Base-by-base conservation (phyloP, 2,888 invertebrate genomes). In the Trachelus iudaicus region DNA sequence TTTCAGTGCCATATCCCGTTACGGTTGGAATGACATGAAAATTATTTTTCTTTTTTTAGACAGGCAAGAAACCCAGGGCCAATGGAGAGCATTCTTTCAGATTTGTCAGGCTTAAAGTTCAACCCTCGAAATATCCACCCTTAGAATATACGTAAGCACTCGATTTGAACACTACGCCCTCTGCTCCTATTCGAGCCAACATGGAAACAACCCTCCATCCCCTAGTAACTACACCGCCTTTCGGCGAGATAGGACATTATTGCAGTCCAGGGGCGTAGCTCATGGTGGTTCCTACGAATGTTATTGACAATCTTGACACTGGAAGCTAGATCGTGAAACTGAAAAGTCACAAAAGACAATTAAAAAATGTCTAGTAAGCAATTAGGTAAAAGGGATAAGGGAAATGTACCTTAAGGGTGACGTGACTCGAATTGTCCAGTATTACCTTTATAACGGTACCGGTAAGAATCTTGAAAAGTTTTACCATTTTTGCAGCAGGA, bases 111-210 rank as follows among this genome's bases (percentile, higher is more conserved):
- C 33, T 33, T 69, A 69, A 12, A 33, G 13, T 31, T 34, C 34
- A 31, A 71, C 71, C 71, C 71, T 71, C 71, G 31, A 71, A 71
- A 33, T 71, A 71, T 71, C 71, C 56, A 34, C 34, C 34, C 71
- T 3, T 34, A 31, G 71, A 71, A 71, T 71, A 71, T 13, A 71
- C 71, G 12, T 80, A 78, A 81, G 75, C 78, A 76, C 76, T 69
- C n/a, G 82, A 81, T 83, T 82, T 84, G 78, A 80, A 75, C 77
- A 79, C 78, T 79, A 76, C 80, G 79, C 79, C 81, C 79, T 78
- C 69, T 23, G 23, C 56, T 56, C 56, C 6, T 23, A 56, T 23
- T 23, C 56, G 56, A 56, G 56, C 56, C 56, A 23, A 69, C 34
- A 30, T 30, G 35, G 74, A 23, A 34, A 31, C 71, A 34, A 31